Evolutionary conservation across 1,140 invertebrate species (phyloP).

Genomic region (Rhagoletis pomonella): DNA sequence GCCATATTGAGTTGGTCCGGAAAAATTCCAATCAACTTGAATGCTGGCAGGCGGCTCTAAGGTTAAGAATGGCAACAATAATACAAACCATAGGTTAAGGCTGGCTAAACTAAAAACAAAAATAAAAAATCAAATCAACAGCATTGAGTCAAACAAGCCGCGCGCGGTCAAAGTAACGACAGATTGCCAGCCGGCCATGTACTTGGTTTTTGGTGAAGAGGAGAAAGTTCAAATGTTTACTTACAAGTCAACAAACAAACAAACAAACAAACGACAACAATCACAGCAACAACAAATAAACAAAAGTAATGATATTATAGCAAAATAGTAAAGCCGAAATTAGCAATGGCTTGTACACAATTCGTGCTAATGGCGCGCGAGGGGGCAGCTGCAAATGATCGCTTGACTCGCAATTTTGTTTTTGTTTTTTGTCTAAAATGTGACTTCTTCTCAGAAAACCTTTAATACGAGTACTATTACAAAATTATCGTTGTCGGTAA

Average conservation of each 20-base stretch:
- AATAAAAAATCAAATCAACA: slow-evolving; percentile 12
- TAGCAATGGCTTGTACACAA: not conserved
- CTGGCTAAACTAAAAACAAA: not conserved
- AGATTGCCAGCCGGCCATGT: not conserved
- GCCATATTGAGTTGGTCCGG: slow-evolving; percentile 10
- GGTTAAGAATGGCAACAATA: slow-evolving; percentile 43
- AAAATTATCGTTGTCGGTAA: no score
- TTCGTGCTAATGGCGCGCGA: not conserved
- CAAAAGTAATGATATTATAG: not conserved
- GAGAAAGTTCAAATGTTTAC: slow-evolving; percentile 51
- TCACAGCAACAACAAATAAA: not conserved
- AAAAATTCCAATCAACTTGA: slow-evolving; percentile 40
- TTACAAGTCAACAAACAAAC: not conserved
- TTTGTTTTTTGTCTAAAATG: no score
- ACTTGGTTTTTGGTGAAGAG: not conserved
- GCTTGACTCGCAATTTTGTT: no score
- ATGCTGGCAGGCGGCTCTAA: slow-evolving; percentile 8
- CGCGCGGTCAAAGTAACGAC: slow-evolving; percentile 41
- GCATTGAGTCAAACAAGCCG: slow-evolving; percentile 35
- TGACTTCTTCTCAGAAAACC: no score
- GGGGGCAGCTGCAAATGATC: no score
- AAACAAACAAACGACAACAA: not conserved
- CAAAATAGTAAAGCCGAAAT: not conserved
- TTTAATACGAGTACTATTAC: no score
- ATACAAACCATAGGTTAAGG: not conserved